Percentiles rank a stretch among this genome's conserved stretches.
Evolutionary conservation across 1,140 invertebrate genomes (phyloP).

Genomic region (Drosophila bocqueti): DNA sequence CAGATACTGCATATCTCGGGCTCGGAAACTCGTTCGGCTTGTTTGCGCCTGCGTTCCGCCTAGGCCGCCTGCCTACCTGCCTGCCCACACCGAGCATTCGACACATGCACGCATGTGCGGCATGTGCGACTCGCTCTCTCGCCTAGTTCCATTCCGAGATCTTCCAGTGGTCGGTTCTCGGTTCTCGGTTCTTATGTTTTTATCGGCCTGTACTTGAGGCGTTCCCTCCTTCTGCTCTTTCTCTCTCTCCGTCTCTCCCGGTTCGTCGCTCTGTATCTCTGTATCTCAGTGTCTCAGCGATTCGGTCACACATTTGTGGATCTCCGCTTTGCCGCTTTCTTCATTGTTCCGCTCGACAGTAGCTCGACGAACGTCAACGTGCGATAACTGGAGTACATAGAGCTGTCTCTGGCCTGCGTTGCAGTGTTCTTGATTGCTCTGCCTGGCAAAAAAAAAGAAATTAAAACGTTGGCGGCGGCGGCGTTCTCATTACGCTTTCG

Average conservation of each 20-base stretch:
- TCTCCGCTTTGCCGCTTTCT: conserved; percentile 70
- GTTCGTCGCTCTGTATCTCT: conserved; percentile 12
- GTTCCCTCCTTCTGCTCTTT: conserved; percentile 13
- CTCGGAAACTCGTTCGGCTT: conserved; percentile 71
- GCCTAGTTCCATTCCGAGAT: conserved; percentile 28
- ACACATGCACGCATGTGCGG: conserved; percentile 57
- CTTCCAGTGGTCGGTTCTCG: conserved; percentile 11
- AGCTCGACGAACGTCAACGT: conserved; percentile 56
- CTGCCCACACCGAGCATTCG: conserved; percentile 33
- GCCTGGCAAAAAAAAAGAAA: conserved; percentile 44
- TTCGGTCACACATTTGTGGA: conserved; percentile 64
- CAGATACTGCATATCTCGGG: conserved; percentile 49
- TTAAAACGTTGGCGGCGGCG: conserved; percentile 43
- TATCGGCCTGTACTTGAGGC: conserved; percentile 62
- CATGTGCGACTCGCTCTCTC: conserved; percentile 35
- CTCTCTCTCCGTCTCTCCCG: neutral
- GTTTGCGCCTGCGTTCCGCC: conserved; percentile 53
- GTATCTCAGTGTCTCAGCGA: conserved; percentile 10
- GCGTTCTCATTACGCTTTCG: conserved; percentile 50
- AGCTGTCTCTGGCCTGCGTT: conserved; percentile 20
- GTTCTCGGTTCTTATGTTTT: conserved; percentile 54
- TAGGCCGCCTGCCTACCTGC: conserved; percentile 25
- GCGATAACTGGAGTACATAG: conserved; percentile 75
- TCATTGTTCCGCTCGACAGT: conserved; percentile 67
- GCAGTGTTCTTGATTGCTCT: conserved; percentile 32